Percentiles rank a stretch among this genome's conserved stretches.
Conservation (phyloP, 2,113 vertebrate species). For the Chloropsis hardwickii region DNA sequence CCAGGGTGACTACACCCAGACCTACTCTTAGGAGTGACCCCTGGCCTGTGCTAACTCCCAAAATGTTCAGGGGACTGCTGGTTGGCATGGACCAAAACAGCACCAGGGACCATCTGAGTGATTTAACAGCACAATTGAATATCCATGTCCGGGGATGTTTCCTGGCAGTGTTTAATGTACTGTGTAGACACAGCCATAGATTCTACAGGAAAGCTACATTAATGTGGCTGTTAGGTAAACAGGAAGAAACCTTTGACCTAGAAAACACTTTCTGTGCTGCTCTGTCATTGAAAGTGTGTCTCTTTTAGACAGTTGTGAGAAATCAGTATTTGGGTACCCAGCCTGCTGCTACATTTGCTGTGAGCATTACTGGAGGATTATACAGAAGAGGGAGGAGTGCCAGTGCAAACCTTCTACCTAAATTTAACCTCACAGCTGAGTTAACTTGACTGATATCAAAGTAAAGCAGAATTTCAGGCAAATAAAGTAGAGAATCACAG, state of each 20-base stretch:
- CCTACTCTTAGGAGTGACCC: not conserved
- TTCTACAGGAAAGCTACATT: not conserved
- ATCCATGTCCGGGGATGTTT: fast-evolving
- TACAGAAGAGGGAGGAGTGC: not conserved
- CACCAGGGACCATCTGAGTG: not conserved
- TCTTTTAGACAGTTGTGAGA: not conserved
- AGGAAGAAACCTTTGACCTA: not conserved
- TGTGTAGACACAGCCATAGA: not conserved
- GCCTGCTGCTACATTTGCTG: not conserved
- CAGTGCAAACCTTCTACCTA: not conserved
- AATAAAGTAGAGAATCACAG: not conserved
- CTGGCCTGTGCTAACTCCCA: not conserved
- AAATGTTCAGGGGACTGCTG: not conserved
- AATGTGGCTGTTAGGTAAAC: not conserved
- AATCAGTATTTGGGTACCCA: not conserved
- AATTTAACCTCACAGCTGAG: conserved; percentile 1
- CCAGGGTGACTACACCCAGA: not conserved
- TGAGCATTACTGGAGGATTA: not conserved
- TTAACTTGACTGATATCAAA: not conserved
- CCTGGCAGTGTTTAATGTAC: not conserved
- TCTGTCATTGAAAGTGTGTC: not conserved
- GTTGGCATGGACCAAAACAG: not conserved
- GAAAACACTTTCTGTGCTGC: not conserved
- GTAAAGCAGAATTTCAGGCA: not conserved
- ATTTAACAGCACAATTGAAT: not conserved